Evolutionary conservation across 2,113 vertebrate species (phyloP), one percentile per base, ranked within the genome.

Genomic region (Hippocampus guttulatus): DNA sequence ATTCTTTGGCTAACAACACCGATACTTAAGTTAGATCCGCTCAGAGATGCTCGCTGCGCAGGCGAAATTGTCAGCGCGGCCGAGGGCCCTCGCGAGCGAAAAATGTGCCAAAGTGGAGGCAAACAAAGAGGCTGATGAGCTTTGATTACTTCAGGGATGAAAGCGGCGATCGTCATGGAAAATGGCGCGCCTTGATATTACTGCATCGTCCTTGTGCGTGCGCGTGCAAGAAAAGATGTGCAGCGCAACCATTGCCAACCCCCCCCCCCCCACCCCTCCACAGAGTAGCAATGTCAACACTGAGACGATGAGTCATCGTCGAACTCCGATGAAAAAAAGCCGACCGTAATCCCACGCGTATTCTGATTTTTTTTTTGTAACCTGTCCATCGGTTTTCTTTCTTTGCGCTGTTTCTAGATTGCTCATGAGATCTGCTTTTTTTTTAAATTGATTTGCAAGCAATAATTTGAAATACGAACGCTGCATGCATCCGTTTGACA

Each of bases 81-180:
- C 20, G 52, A 54, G 20, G 8, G 49, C 18, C 49, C 20, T 51
- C 6, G 49, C 8, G 49, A 51, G 49, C 16, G 9, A 72, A 40
- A 40, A 64, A 41, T n/a, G 18, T 3, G 30, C 49, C 20, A 27
- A 62, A 62, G 67, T 47, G 21, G 43, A 33, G 49, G 15, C 5
- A 16, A 16, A 75, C 54, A 2, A 7, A 51, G 57, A 63, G 27
- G 68, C 52, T 54, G 68, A 40, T 68, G 51, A 68, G 23, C 27
- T n/a, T 25, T 69, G 75, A 81, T 60, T 75, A 38, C 63, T 67
- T 68, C 71, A 27, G 49, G 64, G 41, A n/a, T 30, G 30, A 8
- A 66, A 33, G 18, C 1, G 38, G 63, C 40, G 45, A 65, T 25
- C 54, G 69, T 60, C 41, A 69, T 33, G 25, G 11, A 74, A 67